Conservation (phyloP, 2,797 vertebrate genomes). For the Phoebastria nigripes region DNA sequence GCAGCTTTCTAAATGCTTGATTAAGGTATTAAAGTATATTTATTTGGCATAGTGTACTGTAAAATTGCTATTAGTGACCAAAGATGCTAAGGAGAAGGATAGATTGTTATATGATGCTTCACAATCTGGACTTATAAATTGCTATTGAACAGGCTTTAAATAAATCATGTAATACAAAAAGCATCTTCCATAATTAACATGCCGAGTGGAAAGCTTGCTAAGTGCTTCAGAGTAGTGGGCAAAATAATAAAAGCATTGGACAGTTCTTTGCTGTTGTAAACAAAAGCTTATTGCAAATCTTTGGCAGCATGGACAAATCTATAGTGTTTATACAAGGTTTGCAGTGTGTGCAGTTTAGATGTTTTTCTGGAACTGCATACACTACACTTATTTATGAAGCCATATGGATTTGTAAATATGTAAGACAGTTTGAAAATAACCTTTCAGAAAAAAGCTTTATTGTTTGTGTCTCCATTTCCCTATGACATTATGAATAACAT, state of each 20-base stretch:
- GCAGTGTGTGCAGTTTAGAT: background rate
- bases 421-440: background rate
- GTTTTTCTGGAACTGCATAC: background rate
- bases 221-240: slow-evolving; percentile 18
- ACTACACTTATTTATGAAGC: background rate
- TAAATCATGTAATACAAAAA: slow-evolving; percentile 66
- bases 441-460: background rate
- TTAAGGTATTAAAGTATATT: slow-evolving; percentile 55
- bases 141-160: slow-evolving; percentile 59
- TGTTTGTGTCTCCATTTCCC: background rate
- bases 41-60: slow-evolving; percentile 48
- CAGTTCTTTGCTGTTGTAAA: slow-evolving; percentile 6
- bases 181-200: slow-evolving; percentile 60
- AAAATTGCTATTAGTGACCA: slow-evolving; percentile 38
- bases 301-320: background rate
- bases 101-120: slow-evolving; percentile 60
- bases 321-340: background rate
- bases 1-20: slow-evolving; percentile 64
- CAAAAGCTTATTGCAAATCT: slow-evolving; percentile 13
- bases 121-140: slow-evolving; percentile 65
- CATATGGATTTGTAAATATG: background rate
- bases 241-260: background rate
- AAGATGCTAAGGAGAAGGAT: slow-evolving; percentile 41
- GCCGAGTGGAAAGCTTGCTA: slow-evolving; percentile 38
- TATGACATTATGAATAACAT: background rate